A percentile compares a stretch with the other conserved stretches of the same genome.
phyloP scores from a whole-genome alignment of 2,797 vertebrate genomes.

The Micropoecilia bifurca region DNA sequence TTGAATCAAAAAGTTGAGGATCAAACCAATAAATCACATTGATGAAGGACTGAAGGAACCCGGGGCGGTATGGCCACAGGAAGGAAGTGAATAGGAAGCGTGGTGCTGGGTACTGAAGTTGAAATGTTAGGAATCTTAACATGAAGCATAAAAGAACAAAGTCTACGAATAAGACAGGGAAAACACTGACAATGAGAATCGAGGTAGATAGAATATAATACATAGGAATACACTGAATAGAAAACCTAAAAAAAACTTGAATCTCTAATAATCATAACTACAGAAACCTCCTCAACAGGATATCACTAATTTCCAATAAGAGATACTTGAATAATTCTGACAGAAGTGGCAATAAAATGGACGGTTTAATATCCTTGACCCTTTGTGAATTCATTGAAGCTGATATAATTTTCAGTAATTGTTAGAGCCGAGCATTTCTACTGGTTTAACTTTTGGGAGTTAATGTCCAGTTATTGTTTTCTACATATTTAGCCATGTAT shows the following conservation, averaged over 20 bases:
- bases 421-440: constrained; percentile 31
- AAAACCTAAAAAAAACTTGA: background rate
- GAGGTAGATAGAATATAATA: background rate
- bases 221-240: background rate
- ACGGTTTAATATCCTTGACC: constrained; percentile 21
- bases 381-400: constrained; percentile 30
- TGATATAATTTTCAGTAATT: constrained; percentile 13
- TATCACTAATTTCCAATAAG: constrained; percentile 38
- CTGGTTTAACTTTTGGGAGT: constrained; percentile 30
- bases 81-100: background rate
- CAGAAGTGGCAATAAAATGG: constrained; percentile 14
- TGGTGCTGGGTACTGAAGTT: background rate
- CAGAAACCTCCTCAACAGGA: constrained; percentile 8
- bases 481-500: constrained; percentile 19
- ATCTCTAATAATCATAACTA: background rate
- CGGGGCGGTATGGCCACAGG: background rate
- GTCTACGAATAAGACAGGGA: background rate
- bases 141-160: background rate
- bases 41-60: background rate
- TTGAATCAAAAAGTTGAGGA: background rate
- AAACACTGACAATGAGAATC: background rate
- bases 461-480: constrained; percentile 19
- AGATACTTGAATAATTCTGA: constrained; percentile 32
- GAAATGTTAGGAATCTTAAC: background rate
- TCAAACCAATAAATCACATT: background rate